Base-by-base conservation (phyloP, 2,113 vertebrate species). In the Pica pica region DNA sequence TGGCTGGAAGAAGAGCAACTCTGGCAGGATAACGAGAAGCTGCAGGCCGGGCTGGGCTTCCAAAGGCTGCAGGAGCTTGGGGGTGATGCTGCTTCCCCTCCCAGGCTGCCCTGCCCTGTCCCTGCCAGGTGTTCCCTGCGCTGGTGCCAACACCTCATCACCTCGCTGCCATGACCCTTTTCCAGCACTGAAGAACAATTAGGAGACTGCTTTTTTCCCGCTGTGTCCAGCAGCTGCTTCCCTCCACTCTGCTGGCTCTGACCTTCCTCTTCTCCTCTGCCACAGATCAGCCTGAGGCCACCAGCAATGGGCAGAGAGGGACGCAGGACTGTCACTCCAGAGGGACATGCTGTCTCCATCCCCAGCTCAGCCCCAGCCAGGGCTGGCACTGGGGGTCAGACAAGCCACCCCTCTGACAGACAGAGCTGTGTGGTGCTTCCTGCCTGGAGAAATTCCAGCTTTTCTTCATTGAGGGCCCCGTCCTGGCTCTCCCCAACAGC, bases 221-320 rank as follows among this genome's bases (percentile, higher is more conserved):
- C 39, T 3, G 20, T 47, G 64, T 86, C 85, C 83, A 70, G 87
- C 82, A 85, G 84, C 95, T 94, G 87, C 87, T 89, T 71, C 83
- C 91, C 81, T 75, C 37, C 50, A 24, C 53, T 13, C 81, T 35
- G 61, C 92, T 64, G 74, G 16, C 89, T 90, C 78, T 85, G 87
- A 91, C 94, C 89, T 96, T 94, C 75, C 69, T 15, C 91, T 56
- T 87, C 87, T 87, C 76, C 91, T 94, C 84, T 65, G 73, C 78
- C 70, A 24, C 23, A 0, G 0, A 30, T 46, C 77, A 53, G 59
- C 71, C 71, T 1, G 20, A 50, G 26, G 37, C 44, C 42, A 2
- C 3, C 0, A 1, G 4, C 6, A 57, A 35, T 1, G 68, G 35
- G 26, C 60, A 59, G 67, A 35, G 77, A 0, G 0, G 52, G 68